phyloP scores from a whole-genome alignment of 2,888 invertebrate genomes.

The Macrophya alboannulata region DNA sequence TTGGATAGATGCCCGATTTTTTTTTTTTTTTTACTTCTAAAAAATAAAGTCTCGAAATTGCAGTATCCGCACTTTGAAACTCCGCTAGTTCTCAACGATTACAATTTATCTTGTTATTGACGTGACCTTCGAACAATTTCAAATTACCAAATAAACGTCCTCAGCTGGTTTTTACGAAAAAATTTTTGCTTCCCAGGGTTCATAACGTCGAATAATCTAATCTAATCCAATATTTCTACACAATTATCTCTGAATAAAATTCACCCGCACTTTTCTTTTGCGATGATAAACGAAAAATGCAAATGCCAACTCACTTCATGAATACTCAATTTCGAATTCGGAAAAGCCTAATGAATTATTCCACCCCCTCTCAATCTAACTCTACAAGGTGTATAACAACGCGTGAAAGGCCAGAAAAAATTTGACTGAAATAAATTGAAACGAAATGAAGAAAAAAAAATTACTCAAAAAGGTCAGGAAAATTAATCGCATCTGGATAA shows the following conservation, averaged over 20 bases:
- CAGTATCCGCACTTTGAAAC: neutral
- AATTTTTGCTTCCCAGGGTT: neutral
- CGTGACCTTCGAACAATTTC: slow-evolving; percentile 23
- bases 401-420: neutral
- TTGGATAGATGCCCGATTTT: neutral
- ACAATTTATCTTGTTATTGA: slow-evolving; percentile 18
- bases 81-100: neutral
- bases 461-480: neutral
- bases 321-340: neutral
- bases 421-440: neutral
- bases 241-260: neutral
- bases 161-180: neutral
- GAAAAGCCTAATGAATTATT: neutral
- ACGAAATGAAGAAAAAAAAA: neutral
- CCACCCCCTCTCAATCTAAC: neutral
- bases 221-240: neutral
- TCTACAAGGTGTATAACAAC: neutral
- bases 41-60: neutral
- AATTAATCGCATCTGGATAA: neutral
- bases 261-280: neutral
- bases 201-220: neutral
- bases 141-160: neutral
- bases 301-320: neutral
- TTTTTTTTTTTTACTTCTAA: neutral
- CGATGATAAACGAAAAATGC: neutral